Evolutionary conservation across 2,888 invertebrate genomes (phyloP), one percentile per base, ranked within the genome.

Genomic region (Alcis repandata): DNA sequence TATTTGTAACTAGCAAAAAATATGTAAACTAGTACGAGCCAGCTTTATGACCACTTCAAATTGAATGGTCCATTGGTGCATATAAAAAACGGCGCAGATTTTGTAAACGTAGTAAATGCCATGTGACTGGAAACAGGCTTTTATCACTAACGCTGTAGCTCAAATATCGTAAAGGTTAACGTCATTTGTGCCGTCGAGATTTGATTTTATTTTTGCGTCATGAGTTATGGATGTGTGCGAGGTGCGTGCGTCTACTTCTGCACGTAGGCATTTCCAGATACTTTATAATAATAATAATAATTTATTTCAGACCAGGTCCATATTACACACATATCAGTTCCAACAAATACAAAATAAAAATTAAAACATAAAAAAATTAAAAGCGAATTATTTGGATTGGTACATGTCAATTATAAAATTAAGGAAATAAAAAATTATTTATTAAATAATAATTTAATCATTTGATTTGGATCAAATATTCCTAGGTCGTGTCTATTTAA

Each of bases 101-200:
- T 64, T 45, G 59, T 64, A 43, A 54, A 38, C 59, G 64, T 64
- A 64, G 64, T 64, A 64, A 59, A 63, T 49, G 17, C 64, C 59
- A 56, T 45, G 43, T 51, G 46, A 36, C n/a, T 56, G 40, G 51
- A 19, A 54, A 64, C 59, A 15, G 49, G 59, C 56, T 59, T 59
- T 64, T 58, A 58, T 53, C 40, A 59, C 53, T 13, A 52, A 40
- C 40, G 32, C 56, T 56, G 36, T 10, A 59, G 40, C 54, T 54
- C 60, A 52, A 60, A 52, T 61, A 60, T 52, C 45, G 27, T 46
- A 48, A 38, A 48, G 46, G 61, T 61, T 56, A 56, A 56, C 56
- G 56, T 56, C 56, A 56, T 17, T 43, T 45, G 43, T 54, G n/a
- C 20, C 27, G 41, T 43, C 19, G 33, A 45, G 56, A 56, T 56